Evolutionary conservation across 2,888 invertebrate species (phyloP), one percentile per base, ranked within the genome.

Genomic region (Antitype chi): DNA sequence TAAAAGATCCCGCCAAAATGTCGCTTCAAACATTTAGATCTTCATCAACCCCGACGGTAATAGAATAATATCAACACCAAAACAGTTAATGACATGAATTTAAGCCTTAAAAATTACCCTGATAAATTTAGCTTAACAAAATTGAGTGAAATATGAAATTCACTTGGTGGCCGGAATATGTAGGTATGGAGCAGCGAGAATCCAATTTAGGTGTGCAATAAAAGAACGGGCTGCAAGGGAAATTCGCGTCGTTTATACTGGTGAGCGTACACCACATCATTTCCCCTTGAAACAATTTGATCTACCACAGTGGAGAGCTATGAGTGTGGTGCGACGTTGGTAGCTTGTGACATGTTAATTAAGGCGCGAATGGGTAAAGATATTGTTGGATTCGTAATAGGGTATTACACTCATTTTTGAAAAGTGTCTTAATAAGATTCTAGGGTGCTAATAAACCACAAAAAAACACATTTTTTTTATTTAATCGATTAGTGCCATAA

Each of bases 151-250:
- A 91, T 92, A 90, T 90, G 89, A 91, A 93, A 91, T 92, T 91
- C 89, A 88, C 82, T 89, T 85, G 74, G 79, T 81, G 76, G 82
- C 55, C 84, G 74, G 89, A 88, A 90, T 88, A 90, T 89, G 89
- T 92, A 90, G 89, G 89, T 92, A 91, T 91, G 88, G 88, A 88
- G 90, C 82, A 82, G 88, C 80, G 87, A 89, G 83, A 94, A 94
- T 94, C 91, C 93, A 94, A 95, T 95, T 94, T 94, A 89, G 90
- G 84, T 86, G 86, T 89, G 93, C 91, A 94, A 93, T 94, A 94
- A 94, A 94, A 94, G 92, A 92, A 91, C 88, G 88, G 87, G 91
- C 88, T 91, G 90, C 87, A 87, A 64, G 80, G 74, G 81, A 87
- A 89, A 89, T 86, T 88, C 78, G 68, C 69, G 74, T 85, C 85